A percentile compares a stretch with the other conserved stretches of the same genome.
Evolutionary conservation across 2,797 vertebrate species (phyloP).

Genomic region (Rhincodon typus): DNA sequence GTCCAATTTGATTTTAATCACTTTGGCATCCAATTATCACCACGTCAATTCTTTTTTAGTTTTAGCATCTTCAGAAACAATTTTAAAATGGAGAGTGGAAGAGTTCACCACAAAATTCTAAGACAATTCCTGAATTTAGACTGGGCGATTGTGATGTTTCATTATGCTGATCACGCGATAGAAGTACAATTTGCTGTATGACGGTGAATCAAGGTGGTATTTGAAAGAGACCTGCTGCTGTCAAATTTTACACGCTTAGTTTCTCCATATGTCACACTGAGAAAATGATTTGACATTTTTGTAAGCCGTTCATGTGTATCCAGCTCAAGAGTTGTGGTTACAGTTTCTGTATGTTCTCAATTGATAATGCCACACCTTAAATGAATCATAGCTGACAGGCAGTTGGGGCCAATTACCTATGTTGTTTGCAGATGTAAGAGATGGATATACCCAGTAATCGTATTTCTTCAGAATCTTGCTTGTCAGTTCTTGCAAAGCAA

Average conservation of each 20-base stretch:
- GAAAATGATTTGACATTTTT: background rate
- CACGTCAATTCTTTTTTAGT: background rate
- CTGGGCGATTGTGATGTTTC: background rate
- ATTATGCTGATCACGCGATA: background rate
- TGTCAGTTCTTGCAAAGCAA: slow-evolving; percentile 26
- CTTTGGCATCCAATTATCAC: background rate
- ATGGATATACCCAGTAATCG: background rate
- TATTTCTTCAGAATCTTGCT: background rate
- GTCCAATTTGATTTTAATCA: background rate
- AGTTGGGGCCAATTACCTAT: background rate
- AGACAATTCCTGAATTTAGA: background rate
- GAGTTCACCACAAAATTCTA: background rate
- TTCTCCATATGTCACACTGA: background rate
- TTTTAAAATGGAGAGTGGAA: background rate
- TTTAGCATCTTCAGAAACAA: background rate
- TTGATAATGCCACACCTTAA: background rate
- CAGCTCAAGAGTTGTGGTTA: background rate
- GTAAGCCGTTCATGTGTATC: too few species aligned
- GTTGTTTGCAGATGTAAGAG: background rate
- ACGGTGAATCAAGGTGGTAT: background rate
- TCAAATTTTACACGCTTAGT: background rate
- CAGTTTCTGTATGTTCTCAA: background rate
- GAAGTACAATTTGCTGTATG: background rate
- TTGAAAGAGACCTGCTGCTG: background rate
- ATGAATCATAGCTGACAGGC: slow-evolving; percentile 21